phyloP scores from a whole-genome alignment of 1,140 invertebrate species.

The Hermetia illucens region DNA sequence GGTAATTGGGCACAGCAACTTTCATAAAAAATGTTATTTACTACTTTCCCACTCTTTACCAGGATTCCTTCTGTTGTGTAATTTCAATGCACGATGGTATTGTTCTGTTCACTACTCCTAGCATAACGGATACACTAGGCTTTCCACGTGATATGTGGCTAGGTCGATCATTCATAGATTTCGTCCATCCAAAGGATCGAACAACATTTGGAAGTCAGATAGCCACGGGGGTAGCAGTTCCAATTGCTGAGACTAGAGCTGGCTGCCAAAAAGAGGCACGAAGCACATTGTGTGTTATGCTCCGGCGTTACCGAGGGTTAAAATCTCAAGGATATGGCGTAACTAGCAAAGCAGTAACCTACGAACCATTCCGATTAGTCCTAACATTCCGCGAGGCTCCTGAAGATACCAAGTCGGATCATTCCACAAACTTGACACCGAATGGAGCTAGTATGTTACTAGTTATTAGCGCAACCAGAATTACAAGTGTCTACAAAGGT shows the following conservation, averaged over 20 bases:
- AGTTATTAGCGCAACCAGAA: conserved; percentile 53
- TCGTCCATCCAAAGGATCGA: conserved; percentile 64
- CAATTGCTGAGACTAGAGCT: conserved; percentile 31
- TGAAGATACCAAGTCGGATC: conserved; percentile 29
- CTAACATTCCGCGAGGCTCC: conserved; percentile 48
- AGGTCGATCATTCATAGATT: conserved; percentile 74
- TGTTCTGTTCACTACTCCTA: conserved; percentile 59
- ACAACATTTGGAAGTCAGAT: conserved; percentile 44
- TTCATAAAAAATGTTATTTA: not conserved
- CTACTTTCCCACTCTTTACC: conserved; percentile 6
- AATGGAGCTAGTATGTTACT: conserved; percentile 41
- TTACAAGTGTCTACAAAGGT: conserved; percentile 64
- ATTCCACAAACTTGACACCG: conserved; percentile 12
- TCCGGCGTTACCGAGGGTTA: conserved; percentile 35
- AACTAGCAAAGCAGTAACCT: conserved; percentile 42
- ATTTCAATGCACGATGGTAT: conserved; percentile 71
- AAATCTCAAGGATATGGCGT: conserved; percentile 42
- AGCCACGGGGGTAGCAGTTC: conserved; percentile 35
- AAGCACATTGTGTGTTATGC: conserved; percentile 24
- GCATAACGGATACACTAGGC: conserved; percentile 53
- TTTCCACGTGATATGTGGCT: conserved; percentile 73
- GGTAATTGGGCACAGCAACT: conserved; percentile 4
- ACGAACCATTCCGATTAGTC: conserved; percentile 58
- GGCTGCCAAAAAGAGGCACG: conserved; percentile 17
- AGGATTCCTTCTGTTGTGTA: conserved; percentile 62